These are phyloP conservation scores for Bucorvus abyssinicus DNA, from an alignment of 2,797 vertebrate species.

Conservation along the genomic window DNA sequence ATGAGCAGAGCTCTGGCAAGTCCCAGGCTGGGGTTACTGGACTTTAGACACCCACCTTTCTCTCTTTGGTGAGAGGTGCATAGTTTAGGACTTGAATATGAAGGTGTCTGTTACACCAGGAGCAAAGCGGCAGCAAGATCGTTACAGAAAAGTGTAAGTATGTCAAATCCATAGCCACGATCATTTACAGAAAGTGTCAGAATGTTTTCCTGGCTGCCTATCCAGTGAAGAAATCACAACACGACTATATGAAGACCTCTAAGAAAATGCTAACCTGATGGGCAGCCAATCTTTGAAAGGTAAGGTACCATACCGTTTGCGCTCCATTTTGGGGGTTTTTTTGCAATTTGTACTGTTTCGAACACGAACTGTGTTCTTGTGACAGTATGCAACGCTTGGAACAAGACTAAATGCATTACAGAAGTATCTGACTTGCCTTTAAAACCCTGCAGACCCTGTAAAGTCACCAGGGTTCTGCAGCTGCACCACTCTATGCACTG, in stretches of 20 bases:
- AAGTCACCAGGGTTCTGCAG: conserved; percentile 36
- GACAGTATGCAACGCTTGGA: conserved; percentile 12
- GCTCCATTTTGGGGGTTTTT: background rate
- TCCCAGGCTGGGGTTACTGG: background rate
- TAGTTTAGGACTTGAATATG: background rate
- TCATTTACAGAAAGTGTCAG: background rate
- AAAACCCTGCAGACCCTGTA: conserved; percentile 7
- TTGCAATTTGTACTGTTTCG: background rate
- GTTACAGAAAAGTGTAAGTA: background rate
- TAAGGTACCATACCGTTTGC: background rate
- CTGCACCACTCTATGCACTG: background rate
- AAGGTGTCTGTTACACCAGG: background rate
- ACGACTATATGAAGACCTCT: background rate
- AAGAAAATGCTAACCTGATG: background rate
- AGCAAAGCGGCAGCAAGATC: background rate
- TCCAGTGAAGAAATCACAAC: background rate
- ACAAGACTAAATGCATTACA: conserved; percentile 9
- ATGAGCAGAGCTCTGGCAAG: background rate
- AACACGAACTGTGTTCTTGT: background rate
- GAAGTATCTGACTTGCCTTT: background rate
- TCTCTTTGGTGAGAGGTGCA: background rate
- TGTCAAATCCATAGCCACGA: background rate
- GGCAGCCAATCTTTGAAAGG: background rate
- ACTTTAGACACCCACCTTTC: background rate
- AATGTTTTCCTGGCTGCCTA: background rate